A percentile compares a stretch with the other conserved stretches of the same genome.
Evolutionary conservation across 2,888 invertebrate genomes (phyloP).

Genomic region (Epistrophella euchroma): DNA sequence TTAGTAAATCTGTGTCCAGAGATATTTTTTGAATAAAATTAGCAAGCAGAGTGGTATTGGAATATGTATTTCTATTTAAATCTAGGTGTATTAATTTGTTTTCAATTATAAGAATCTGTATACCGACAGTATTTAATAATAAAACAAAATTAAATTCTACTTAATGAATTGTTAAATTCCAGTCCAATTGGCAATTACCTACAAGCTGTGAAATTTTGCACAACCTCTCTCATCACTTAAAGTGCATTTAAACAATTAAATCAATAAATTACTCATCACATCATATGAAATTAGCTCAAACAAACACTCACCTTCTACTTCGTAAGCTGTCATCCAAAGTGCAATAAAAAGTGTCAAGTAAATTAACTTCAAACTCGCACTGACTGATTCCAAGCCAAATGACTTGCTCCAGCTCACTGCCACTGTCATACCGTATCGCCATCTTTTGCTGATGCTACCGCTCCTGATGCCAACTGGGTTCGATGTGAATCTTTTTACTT

Average conservation of each 20-base stretch:
- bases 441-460: conserved; percentile 2
- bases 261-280: conserved; percentile 63
- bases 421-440: conserved; percentile 40
- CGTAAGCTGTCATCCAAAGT: conserved; percentile 80
- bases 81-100: background rate
- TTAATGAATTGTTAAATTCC: background rate
- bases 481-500: conserved; percentile 54
- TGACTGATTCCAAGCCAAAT: conserved; percentile 54
- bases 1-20: too few species aligned
- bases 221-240: conserved; percentile 10
- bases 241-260: conserved; percentile 50
- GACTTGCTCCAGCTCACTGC: conserved; percentile 49
- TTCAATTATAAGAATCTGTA: background rate
- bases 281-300: background rate
- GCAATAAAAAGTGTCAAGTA: conserved; percentile 82
- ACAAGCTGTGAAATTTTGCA: background rate
- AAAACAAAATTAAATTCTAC: background rate
- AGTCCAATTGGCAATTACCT: background rate
- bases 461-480: background rate
- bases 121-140: background rate
- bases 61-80: too few species aligned
- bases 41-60: too few species aligned
- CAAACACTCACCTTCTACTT: conserved; percentile 80
- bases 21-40: too few species aligned
- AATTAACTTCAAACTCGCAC: conserved; percentile 77